Conservation (phyloP, 2,888 invertebrate genomes). For the Blera fallax region DNA sequence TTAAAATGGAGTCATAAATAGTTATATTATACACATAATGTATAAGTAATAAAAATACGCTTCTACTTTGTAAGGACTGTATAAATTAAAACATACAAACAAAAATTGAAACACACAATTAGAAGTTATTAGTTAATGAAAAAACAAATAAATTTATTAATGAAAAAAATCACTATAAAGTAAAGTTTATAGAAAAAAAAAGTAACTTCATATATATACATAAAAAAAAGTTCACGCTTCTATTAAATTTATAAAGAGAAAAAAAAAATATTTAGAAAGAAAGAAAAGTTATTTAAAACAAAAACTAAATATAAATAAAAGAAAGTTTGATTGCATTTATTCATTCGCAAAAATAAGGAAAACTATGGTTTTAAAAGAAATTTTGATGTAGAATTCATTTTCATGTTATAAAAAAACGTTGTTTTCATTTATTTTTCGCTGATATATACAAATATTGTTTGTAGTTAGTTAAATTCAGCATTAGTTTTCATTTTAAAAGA, state of each 20-base stretch:
- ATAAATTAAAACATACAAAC: conserved; percentile 73
- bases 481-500: conserved; percentile 14
- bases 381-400: conserved; percentile 68
- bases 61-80: conserved; percentile 81
- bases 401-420: conserved; percentile 36
- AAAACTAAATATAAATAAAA: conserved; percentile 23
- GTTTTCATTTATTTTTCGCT: conserved; percentile 20
- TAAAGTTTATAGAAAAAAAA: conserved; percentile 64
- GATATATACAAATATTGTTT: conserved; percentile 22
- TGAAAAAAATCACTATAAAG: conserved; percentile 60
- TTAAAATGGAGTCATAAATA: conserved; percentile 45
- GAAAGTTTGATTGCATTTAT: conserved; percentile 64
- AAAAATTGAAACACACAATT: conserved; percentile 54
- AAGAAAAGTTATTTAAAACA: conserved; percentile 25
- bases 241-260: conserved; percentile 57
- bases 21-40: conserved; percentile 71
- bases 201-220: conserved; percentile 48
- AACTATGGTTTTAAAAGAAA: conserved; percentile 56
- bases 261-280: conserved; percentile 47
- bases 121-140: conserved; percentile 75
- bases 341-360: conserved; percentile 56
- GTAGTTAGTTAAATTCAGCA: conserved; percentile 50
- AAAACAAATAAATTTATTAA: conserved; percentile 71
- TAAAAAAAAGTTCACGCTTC: conserved; percentile 69
- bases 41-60: conserved; percentile 82